Conservation (phyloP, 2,888 invertebrate species). For the Caenorhabditis virilis region DNA sequence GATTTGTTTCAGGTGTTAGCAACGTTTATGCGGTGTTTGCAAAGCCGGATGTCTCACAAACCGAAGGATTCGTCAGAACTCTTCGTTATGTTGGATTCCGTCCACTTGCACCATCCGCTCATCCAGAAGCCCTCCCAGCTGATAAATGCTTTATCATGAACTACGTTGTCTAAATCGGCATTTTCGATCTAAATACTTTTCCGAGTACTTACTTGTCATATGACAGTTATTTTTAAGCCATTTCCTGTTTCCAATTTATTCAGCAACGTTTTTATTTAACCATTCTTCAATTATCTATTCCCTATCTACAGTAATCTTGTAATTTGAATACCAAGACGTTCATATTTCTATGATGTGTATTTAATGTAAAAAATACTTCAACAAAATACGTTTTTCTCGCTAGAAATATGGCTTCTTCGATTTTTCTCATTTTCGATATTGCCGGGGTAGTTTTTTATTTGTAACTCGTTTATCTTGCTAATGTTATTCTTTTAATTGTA, state of each 20-base stretch:
- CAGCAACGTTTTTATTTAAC: constrained; percentile 6
- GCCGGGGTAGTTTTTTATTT: no score
- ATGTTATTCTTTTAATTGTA: no score
- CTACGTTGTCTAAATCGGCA: constrained; percentile 45
- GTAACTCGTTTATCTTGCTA: no score
- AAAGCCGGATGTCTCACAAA: constrained; percentile 29
- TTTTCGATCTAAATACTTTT: neutral
- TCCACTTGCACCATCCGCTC: constrained; percentile 40
- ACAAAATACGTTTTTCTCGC: no score
- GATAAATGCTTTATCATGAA: constrained; percentile 49
- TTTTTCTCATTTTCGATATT: no score
- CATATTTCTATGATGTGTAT: no score
- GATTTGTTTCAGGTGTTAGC: constrained; percentile 28
- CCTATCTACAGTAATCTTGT: no score
- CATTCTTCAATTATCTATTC: no score
- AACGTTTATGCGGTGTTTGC: constrained; percentile 50
- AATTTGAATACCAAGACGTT: no score
- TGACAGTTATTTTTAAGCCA: constrained; percentile 8
- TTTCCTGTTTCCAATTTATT: no score
- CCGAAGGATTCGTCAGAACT: constrained; percentile 51
- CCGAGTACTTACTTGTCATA: neutral
- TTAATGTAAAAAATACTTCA: no score
- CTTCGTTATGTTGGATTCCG: constrained; percentile 58
- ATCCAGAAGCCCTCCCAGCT: constrained; percentile 37
- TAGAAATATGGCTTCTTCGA: no score